Conservation (phyloP, 2,888 invertebrate species). For the Drosophila nigritarsus region DNA sequence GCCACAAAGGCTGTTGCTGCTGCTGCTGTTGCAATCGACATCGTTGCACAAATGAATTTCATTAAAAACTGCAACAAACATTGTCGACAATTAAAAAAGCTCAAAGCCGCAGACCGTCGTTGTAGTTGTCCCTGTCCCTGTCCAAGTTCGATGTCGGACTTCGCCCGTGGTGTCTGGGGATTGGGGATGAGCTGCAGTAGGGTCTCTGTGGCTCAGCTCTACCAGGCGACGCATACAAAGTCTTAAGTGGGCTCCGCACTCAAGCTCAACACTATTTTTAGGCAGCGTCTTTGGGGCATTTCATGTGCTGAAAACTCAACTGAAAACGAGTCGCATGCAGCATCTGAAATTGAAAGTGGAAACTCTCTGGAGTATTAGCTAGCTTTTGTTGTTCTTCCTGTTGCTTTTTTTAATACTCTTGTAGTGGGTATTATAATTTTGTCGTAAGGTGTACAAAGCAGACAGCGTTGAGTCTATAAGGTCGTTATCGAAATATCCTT, state of each 20-base stretch:
- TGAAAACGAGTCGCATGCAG: conserved; percentile 52
- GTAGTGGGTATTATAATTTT: not conserved
- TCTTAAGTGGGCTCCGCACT: conserved; percentile 54
- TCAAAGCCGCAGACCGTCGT: conserved; percentile 59
- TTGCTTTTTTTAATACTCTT: conserved; percentile 4
- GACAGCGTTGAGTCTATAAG: not conserved
- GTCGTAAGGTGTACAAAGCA: not conserved
- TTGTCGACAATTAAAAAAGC: conserved; percentile 79
- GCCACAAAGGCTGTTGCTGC: conserved; percentile 25
- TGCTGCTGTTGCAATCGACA: conserved; percentile 50
- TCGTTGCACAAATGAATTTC: conserved; percentile 74
- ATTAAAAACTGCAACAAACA: conserved; percentile 79
- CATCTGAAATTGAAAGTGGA: conserved; percentile 81
- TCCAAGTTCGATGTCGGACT: conserved; percentile 27
- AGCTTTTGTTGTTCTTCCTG: conserved; percentile 19
- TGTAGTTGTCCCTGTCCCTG: conserved; percentile 23
- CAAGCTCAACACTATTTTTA: conserved; percentile 68
- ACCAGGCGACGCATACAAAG: conserved; percentile 45
- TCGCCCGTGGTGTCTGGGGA: conserved; percentile 44
- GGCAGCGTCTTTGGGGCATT: conserved; percentile 45
- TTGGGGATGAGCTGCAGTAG: conserved; percentile 63
- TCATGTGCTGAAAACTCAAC: conserved; percentile 35
- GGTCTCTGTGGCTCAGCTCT: conserved; percentile 9
- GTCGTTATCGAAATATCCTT: not conserved
- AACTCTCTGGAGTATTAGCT: conserved; percentile 78